Evolutionary conservation across 2,888 invertebrate genomes (phyloP), one percentile per base, ranked within the genome.

Genomic region (Sminthurides aquaticus): DNA sequence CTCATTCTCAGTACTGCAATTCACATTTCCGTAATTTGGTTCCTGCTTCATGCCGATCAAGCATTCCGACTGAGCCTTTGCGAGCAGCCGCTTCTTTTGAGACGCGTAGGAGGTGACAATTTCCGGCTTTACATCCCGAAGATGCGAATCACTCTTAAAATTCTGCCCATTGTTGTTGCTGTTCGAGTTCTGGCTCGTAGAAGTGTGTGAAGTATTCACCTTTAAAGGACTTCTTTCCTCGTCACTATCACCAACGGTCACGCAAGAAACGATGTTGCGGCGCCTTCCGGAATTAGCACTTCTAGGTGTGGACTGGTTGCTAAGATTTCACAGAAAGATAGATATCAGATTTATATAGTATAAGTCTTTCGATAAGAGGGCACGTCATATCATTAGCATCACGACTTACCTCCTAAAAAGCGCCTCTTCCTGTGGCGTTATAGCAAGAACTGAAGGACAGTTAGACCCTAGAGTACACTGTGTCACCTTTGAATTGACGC

Each of bases 81-180:
- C 91, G 69, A 93, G 80, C 62, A 93, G 81, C 28, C 92, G 84
- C 79, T 93, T 93, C 84, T 93, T 93, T 80, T 93, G 91, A 61
- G 90, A 89, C 78, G 70, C 73, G 60, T 74, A 73, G 0, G 74
- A 72, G 2, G 69, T 67, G 15, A 68, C 62, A 8, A 74, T 69
- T 49, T 74, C 72, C 1, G 74, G 74, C 54, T 74, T 74, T 5
- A 74, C 68, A 59, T 74, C 74, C 25, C 69, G 61, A 55, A 67
- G 26, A 25, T 60, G 68, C 20, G 48, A 28, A 20, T 61, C 61
- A 3, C 58, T 58, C 20, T 62, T 65, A 15, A 59, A 65, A 1
- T 24, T 29, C 3, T 28, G 22, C 15, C 20, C 43, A 20, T 62
- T 66, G 8, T 54, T 49, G 22, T 62, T 60, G 54, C 64, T 66